Percentiles rank a stretch among this genome's conserved stretches.
Conservation (phyloP, 2,888 invertebrate species). For the Pandemis heparana region DNA sequence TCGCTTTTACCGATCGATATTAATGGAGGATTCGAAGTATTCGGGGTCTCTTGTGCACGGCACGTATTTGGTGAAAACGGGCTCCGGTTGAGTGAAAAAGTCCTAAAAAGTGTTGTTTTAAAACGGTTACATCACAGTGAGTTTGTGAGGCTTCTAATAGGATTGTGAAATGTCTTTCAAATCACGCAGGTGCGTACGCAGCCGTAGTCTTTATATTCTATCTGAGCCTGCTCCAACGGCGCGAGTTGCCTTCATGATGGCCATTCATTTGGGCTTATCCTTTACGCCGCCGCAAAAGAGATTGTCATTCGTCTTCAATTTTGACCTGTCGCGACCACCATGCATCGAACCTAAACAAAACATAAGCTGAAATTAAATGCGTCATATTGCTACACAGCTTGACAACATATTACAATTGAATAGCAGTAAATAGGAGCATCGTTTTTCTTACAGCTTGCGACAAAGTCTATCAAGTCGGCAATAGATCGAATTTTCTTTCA, state of each 20-base stretch:
- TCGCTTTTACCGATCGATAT: conserved; percentile 88
- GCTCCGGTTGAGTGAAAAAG: conserved; percentile 75
- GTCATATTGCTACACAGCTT: conserved; percentile 51
- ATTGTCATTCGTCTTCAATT: conserved; percentile 80
- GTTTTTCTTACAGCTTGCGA: conserved; percentile 26
- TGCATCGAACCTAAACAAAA: conserved; percentile 77
- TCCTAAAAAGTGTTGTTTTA: conserved; percentile 80
- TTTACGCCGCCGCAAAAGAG: conserved; percentile 85
- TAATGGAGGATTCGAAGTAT: conserved; percentile 84
- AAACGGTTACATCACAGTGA: conserved; percentile 83
- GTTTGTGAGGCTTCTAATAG: conserved; percentile 74
- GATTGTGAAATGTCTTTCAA: conserved; percentile 82
- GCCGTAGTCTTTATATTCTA: conserved; percentile 94
- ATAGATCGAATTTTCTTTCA: conserved; percentile 14
- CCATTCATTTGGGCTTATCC: conserved; percentile 85
- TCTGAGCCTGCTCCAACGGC: conserved; percentile 95
- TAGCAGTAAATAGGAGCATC: conserved; percentile 21
- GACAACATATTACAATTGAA: conserved; percentile 23
- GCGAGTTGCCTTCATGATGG: conserved; percentile 84
- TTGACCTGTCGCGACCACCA: conserved; percentile 70
- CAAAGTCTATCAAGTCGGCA: conserved; percentile 16
- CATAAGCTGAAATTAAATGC: conserved; percentile 64
- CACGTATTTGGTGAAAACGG: conserved; percentile 73
- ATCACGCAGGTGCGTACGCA: conserved; percentile 98
- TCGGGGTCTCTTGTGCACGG: conserved; percentile 79